phyloP scores from a whole-genome alignment of 2,113 vertebrate species.

The Coreoperca whiteheadi region DNA sequence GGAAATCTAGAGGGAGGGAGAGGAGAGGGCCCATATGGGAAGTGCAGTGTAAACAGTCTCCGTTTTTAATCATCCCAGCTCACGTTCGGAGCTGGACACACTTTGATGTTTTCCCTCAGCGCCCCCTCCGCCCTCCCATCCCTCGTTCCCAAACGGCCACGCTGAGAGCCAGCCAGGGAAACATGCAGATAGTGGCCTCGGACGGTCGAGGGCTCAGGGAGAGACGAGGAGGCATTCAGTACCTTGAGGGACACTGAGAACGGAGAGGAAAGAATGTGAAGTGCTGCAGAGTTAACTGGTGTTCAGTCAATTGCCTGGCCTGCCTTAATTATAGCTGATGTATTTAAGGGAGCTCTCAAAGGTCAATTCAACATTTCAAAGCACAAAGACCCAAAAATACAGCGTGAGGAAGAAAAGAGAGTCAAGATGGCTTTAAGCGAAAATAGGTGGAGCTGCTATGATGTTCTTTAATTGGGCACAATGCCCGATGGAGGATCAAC shows the following conservation, averaged over 20 bases:
- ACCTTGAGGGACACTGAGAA: conserved; percentile 66
- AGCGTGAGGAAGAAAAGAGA: conserved; percentile 51
- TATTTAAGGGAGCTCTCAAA: conserved; percentile 69
- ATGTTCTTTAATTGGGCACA: conserved; percentile 71
- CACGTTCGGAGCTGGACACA: conserved; percentile 81
- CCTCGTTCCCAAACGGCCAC: conserved; percentile 65
- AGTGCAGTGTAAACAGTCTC: conserved; percentile 86
- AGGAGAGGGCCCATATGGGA: conserved; percentile 79
- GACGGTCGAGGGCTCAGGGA: conserved; percentile 17
- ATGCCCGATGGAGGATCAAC: conserved; percentile 69
- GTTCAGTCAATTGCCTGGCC: conserved; percentile 53
- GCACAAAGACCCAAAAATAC: conserved; percentile 55
- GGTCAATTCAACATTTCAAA: conserved; percentile 66
- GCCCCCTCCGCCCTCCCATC: conserved; percentile 76
- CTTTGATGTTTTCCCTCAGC: conserved; percentile 84
- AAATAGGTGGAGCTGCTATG: conserved; percentile 66
- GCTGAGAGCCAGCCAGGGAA: conserved; percentile 48
- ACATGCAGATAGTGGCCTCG: conserved; percentile 65
- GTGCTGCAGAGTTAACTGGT: conserved; percentile 70
- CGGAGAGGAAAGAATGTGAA: conserved; percentile 65
- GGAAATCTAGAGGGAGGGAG: conserved; percentile 83
- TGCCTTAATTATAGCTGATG: conserved; percentile 72
- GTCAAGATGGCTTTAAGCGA: conserved; percentile 61
- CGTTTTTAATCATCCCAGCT: conserved; percentile 85
- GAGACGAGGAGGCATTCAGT: conserved; percentile 44